Evolutionary conservation across 2,797 vertebrate genomes (phyloP).

Genomic region (Sebastes flavidus): DNA sequence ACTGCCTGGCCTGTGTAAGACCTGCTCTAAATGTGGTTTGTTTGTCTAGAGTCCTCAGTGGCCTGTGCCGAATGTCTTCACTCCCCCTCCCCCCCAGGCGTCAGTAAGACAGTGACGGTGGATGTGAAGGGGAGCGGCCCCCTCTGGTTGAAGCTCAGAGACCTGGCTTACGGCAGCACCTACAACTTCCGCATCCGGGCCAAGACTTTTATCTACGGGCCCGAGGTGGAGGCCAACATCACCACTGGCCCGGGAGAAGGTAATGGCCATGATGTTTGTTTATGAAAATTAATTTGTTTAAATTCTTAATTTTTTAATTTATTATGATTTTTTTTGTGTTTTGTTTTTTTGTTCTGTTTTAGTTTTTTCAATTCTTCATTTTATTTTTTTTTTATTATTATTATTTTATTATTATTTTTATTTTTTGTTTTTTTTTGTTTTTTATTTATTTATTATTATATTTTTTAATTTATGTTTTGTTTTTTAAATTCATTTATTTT

Average conservation of each 20-base stretch:
- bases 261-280: slow-evolving; percentile 39
- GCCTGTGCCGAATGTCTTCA: slow-evolving; percentile 84
- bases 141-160: slow-evolving; percentile 95
- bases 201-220: slow-evolving; percentile 94
- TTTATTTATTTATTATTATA: too few relatives aligned
- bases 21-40: slow-evolving; percentile 77
- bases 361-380: too few relatives aligned
- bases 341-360: neutral
- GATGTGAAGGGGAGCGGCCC: slow-evolving; percentile 93
- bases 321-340: too few relatives aligned
- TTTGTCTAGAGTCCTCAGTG: slow-evolving; percentile 82
- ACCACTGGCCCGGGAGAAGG: slow-evolving; percentile 97
- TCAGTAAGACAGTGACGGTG: slow-evolving; percentile 98
- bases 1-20: slow-evolving; percentile 61
- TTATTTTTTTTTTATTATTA: too few relatives aligned
- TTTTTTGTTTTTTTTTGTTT: too few relatives aligned
- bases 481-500: neutral
- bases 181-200: slow-evolving; percentile 94
- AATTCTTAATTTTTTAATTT: neutral
- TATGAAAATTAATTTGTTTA: neutral
- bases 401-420: too few relatives aligned
- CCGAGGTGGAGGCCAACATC: slow-evolving; percentile 95
- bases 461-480: too few relatives aligned
- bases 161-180: slow-evolving; percentile 91
- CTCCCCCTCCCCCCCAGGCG: slow-evolving; percentile 87